Base-by-base conservation (phyloP, 2,797 vertebrate genomes). In the Eutrigla gurnardus region DNA sequence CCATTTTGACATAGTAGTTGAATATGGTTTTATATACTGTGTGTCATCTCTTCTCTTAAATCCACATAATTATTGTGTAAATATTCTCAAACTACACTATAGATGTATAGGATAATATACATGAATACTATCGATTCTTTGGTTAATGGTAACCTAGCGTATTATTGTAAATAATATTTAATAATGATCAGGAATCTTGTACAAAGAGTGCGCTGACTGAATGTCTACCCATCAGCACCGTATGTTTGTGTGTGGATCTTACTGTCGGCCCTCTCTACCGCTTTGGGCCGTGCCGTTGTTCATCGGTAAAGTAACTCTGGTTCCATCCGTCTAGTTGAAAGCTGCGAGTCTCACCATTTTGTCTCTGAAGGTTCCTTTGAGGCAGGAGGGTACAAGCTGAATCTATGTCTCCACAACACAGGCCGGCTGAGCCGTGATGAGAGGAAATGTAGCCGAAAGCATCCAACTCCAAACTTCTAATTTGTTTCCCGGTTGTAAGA, bases 171-270 rank as follows among this genome's bases (percentile, higher is more conserved):
- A 85, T 78, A 81, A 43, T 60, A 70, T 88, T 87, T 78, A 83
- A 78, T 75, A 76, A 81, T 78, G 61, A 84, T 90, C 81, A 90
- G 85, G 84, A 88, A 85, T 81, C 73, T 79, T 75, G 82, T 86
- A 70, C 69, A 82, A 64, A 71, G 75, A 72, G 85, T 84, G 82
- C 65, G 82, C 65, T 81, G 80, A 78, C 60, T 87, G 78, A 85
- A 79, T 87, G 82, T 83, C 52, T 73, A 2, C 52, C 66, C 55
- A 50, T 75, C 32, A 66, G 36, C 67, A 55, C 76, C 77, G 60
- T 82, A 53, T 77, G 65, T 71, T 63, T 75, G 57, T 69, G 69
- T 65, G 79, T 80, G 68, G 64, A 73, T 76, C 73, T 78, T 40
- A 72, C 66, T 39, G 35, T 64, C 11, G 54, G 46, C 60, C 58